These are phyloP conservation scores for Okamejei kenojei DNA, from an alignment of 2,797 vertebrate species.

Conservation along the genomic window DNA sequence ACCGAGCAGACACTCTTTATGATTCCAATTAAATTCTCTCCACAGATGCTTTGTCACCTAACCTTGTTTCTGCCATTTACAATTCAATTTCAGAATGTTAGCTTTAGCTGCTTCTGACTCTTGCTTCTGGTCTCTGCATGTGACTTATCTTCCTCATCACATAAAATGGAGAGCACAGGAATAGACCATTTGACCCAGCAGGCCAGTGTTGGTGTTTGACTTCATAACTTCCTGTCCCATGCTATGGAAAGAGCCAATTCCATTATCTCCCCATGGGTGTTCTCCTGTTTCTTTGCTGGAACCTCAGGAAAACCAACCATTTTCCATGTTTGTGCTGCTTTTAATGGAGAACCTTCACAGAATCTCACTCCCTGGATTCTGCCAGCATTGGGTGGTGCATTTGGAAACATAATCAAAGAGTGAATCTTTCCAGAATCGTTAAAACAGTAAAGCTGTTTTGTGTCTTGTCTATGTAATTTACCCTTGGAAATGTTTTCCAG, in stretches of 20 bases:
- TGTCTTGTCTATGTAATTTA: not conserved
- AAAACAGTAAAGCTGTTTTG: not conserved
- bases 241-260: not conserved
- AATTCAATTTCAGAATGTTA: not conserved
- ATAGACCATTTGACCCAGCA: no score
- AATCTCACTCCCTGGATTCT: not conserved
- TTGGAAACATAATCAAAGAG: not conserved
- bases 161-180: not conserved
- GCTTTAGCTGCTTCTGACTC: not conserved
- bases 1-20: not conserved
- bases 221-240: not conserved
- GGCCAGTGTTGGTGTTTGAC: not conserved
- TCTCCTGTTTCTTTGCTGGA: not conserved
- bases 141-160: not conserved
- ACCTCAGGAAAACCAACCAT: not conserved
- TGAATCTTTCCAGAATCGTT: not conserved
- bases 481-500: not conserved
- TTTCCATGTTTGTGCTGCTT: not conserved
- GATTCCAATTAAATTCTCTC: not conserved
- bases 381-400: no score
- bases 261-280: not conserved
- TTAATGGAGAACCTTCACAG: not conserved
- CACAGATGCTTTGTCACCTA: not conserved
- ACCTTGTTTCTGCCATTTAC: not conserved
- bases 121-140: not conserved